Percentiles rank a stretch among this genome's conserved stretches.
Evolutionary conservation across 2,888 invertebrate species (phyloP).

Genomic region (Lasioglossum marginatum): DNA sequence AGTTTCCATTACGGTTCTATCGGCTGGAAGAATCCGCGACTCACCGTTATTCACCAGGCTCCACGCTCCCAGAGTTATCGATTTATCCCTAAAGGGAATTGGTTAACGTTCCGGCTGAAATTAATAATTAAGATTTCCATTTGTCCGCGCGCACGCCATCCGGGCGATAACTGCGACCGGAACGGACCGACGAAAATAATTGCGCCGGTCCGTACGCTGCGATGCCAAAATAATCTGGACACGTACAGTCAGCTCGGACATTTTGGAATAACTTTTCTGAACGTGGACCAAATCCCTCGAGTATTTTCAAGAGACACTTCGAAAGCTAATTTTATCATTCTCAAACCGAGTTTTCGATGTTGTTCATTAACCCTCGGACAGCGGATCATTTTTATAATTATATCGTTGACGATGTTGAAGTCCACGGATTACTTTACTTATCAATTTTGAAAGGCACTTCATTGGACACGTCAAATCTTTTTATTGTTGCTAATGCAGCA

Average conservation of each 20-base stretch:
- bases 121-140: slow-evolving; percentile 17
- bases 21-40: slow-evolving; percentile 25
- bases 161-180: neutral
- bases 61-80: slow-evolving; percentile 8
- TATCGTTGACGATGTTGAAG: too few relatives aligned
- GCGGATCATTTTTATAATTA: too few relatives aligned
- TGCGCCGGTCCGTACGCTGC: neutral
- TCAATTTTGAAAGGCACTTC: too few relatives aligned
- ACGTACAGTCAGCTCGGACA: neutral
- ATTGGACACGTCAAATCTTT: too few relatives aligned
- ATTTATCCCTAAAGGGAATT: slow-evolving; percentile 1
- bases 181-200: neutral
- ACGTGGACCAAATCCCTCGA: neutral
- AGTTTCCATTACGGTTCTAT: slow-evolving; percentile 23
- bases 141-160: neutral
- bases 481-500: too few relatives aligned
- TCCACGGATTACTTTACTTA: too few relatives aligned
- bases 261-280: neutral
- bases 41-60: slow-evolving; percentile 18
- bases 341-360: too few relatives aligned
- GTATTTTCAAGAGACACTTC: neutral
- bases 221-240: neutral
- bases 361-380: too few relatives aligned
- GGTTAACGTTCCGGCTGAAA: slow-evolving; percentile 10
- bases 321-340: too few relatives aligned